Conservation (phyloP, 2,113 vertebrate species). For the Crotalus viridis region DNA sequence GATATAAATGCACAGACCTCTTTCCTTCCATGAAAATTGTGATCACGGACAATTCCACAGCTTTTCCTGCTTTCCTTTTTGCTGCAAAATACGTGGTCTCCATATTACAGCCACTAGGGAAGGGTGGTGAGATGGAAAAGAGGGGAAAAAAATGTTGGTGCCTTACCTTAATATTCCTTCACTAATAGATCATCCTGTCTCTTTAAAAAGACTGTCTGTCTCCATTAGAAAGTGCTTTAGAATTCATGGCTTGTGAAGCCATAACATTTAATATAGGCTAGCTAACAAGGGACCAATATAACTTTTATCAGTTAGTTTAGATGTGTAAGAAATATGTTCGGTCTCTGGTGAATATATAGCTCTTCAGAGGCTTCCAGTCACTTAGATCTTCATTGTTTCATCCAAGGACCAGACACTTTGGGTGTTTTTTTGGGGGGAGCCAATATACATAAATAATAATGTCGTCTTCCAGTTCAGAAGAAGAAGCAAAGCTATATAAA, state of each 20-base stretch:
- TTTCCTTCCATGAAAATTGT: background rate
- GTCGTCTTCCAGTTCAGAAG: background rate
- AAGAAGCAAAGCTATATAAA: background rate
- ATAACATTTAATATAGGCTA: conserved; percentile 24
- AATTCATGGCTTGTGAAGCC: conserved; percentile 25
- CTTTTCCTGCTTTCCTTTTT: background rate
- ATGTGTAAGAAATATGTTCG: conserved; percentile 25
- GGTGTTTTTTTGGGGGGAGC: background rate
- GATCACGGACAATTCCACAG: background rate
- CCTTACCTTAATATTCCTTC: conserved; percentile 8
- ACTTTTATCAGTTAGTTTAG: conserved; percentile 22
- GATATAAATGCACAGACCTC: background rate
- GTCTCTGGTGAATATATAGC: conserved; percentile 10
- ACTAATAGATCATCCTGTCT: conserved; percentile 21
- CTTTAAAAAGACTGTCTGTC: conserved; percentile 23
- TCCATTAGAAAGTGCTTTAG: conserved; percentile 38
- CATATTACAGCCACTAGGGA: background rate
- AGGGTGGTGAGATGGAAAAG: too few species aligned
- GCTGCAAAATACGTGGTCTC: background rate
- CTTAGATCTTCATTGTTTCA: conserved; percentile 27
- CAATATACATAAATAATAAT: conserved; percentile 23
- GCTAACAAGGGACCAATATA: conserved; percentile 28
- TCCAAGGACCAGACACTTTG: background rate
- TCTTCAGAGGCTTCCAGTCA: conserved; percentile 9
- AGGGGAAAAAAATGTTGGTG: background rate